Evolutionary conservation across 2,113 vertebrate genomes (phyloP), one percentile per base, ranked within the genome.

Genomic region (Talpa occidentalis): DNA sequence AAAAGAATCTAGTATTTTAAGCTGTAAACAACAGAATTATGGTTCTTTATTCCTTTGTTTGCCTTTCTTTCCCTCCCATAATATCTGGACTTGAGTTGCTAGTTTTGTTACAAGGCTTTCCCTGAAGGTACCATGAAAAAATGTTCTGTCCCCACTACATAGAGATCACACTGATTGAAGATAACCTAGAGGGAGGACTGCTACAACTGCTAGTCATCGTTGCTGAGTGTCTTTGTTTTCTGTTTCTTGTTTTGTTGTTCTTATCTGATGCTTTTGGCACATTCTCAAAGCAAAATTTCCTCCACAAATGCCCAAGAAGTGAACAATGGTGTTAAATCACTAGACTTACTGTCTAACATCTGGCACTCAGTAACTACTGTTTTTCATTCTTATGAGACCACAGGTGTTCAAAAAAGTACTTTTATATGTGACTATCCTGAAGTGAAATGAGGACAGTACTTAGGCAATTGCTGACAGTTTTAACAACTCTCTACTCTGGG

Each of bases 11-110:
- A 14, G 10, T 56, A 10, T 84, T 10, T 1, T 79, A 83, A 59
- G 8, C 7, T 52, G 5, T 19, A 16, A 1, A 32, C 8, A 1
- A 32, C 8, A 42, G 77, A 40, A 42, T 72, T 16, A 0, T 22
- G 26, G 9, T 86, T 52, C 28, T 76, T 67, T 42, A 6, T 22
- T 70, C 28, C 42, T 86, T 17, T 40, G n/a, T 52, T 32, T 47
- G 21, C 1, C 16, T 11, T 19, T 2, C 17, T 21, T n/a, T 7
- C 15, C 19, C 0, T 3, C 2, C 24, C 9, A 0, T 22, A 2
- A 26, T 8, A 3, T 22, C 2, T 15, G 9, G 11, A 26, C 21
- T 52, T 8, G 47, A n/a, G 10, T 82, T 30, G 22, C 49, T n/a
- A 15, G 2, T 35, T 8, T 7, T 69, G 32, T 14, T 72, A 40